Evolutionary conservation across 2,888 invertebrate species (phyloP).

Genomic region (Tinea semifulvella): DNA sequence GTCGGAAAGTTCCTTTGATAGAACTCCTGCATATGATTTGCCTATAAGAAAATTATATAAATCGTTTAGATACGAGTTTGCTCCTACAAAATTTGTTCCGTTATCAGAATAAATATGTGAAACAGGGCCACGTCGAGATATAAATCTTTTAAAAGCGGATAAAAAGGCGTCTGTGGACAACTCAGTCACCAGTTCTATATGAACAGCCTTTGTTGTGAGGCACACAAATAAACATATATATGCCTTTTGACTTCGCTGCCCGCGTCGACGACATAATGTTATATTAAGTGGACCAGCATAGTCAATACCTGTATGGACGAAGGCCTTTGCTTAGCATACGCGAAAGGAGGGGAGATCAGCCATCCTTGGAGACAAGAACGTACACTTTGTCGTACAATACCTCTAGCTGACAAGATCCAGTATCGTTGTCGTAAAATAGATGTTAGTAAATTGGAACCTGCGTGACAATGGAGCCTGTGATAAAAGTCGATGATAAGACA

Average conservation of each 20-base stretch:
- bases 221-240: constrained; percentile 6
- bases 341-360: background rate
- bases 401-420: background rate
- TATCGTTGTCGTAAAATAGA: background rate
- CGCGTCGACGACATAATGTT: background rate
- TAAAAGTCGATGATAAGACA: background rate
- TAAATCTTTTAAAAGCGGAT: constrained; percentile 19
- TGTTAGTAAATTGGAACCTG: background rate
- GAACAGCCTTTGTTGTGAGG: constrained; percentile 18
- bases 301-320: background rate
- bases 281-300: background rate
- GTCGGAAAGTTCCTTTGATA: background rate
- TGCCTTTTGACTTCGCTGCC: background rate
- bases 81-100: constrained; percentile 17
- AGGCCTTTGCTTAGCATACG: background rate
- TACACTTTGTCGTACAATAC: background rate
- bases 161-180: constrained; percentile 18
- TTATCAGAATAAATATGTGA: constrained; percentile 15
- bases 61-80: background rate
- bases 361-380: background rate
- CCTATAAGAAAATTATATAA: background rate
- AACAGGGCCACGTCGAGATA: constrained; percentile 21
- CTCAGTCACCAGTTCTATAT: constrained; percentile 19
- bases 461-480: background rate
- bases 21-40: background rate